Evolutionary conservation across 2,888 invertebrate genomes (phyloP).

Genomic region (Phasia obesa): DNA sequence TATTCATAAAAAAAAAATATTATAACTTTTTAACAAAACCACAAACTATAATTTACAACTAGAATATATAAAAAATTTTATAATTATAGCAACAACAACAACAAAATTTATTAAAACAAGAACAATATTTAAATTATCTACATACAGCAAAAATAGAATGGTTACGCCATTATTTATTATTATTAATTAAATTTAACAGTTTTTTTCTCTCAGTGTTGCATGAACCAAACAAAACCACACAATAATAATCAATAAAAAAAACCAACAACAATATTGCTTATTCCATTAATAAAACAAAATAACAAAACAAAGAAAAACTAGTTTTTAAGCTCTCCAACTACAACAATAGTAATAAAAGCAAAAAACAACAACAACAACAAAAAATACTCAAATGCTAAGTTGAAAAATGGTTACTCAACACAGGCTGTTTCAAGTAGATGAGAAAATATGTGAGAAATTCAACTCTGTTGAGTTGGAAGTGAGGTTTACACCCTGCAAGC

Average conservation of each 20-base stretch:
- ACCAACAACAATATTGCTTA: conserved; percentile 56
- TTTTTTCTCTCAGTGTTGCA: conserved; percentile 70
- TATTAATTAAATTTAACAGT: conserved; percentile 43
- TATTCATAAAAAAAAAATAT: conserved; percentile 43
- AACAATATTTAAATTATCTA: conserved; percentile 27
- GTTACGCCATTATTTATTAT: conserved; percentile 23
- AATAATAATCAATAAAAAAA: conserved; percentile 51
- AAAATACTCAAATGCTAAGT: not conserved
- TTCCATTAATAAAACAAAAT: conserved; percentile 43
- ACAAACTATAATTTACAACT: conserved; percentile 48
- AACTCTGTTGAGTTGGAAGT: too few species aligned
- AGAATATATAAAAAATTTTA: conserved; percentile 14
- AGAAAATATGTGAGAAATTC: too few species aligned
- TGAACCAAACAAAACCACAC: conserved; percentile 50
- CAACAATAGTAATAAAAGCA: conserved; percentile 37
- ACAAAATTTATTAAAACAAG: conserved; percentile 4
- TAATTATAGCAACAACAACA: conserved; percentile 16
- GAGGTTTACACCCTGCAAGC: too few species aligned
- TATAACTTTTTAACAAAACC: conserved; percentile 26
- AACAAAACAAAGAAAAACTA: conserved; percentile 29
- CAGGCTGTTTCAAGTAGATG: conserved; percentile 27
- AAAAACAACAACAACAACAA: conserved; percentile 16
- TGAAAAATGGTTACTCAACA: conserved; percentile 25
- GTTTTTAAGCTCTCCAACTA: conserved; percentile 35
- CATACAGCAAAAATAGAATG: conserved; percentile 24